phyloP scores from a whole-genome alignment of 2,113 vertebrate genomes.

The Willisornis vidua region DNA sequence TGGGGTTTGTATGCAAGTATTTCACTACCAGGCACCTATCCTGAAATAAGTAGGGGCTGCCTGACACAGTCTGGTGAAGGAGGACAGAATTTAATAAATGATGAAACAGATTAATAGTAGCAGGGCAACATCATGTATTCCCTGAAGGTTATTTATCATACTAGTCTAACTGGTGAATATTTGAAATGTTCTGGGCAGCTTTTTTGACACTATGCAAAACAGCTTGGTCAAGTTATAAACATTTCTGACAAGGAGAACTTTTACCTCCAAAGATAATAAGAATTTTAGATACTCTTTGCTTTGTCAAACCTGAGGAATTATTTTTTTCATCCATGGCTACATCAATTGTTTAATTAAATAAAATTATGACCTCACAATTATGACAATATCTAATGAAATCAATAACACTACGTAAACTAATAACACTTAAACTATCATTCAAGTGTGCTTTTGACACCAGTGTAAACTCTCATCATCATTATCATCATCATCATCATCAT shows the following conservation, averaged over 20 bases:
- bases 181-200: not conserved
- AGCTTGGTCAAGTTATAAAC: not conserved
- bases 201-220: not conserved
- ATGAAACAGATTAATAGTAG: not conserved
- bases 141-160: not conserved
- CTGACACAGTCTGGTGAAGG: not conserved
- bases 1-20: not conserved
- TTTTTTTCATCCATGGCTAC: not conserved
- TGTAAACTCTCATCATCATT: too few species aligned
- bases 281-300: not conserved
- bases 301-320: not conserved
- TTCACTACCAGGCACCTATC: not conserved
- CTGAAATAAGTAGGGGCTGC: not conserved
- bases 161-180: not conserved
- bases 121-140: not conserved
- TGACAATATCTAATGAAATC: not conserved
- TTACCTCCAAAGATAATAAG: not conserved
- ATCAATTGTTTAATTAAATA: not conserved
- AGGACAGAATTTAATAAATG: not conserved
- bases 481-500: too few species aligned
- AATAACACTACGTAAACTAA: not conserved
- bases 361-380: not conserved
- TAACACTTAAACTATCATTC: not conserved
- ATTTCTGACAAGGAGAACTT: not conserved
- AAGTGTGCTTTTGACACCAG: not conserved